Percentiles rank a stretch among this genome's conserved stretches.
Evolutionary conservation across 53 echinoderm and acorn worm genomes (phyloP).

Genomic region (Holothuria leucospilota): DNA sequence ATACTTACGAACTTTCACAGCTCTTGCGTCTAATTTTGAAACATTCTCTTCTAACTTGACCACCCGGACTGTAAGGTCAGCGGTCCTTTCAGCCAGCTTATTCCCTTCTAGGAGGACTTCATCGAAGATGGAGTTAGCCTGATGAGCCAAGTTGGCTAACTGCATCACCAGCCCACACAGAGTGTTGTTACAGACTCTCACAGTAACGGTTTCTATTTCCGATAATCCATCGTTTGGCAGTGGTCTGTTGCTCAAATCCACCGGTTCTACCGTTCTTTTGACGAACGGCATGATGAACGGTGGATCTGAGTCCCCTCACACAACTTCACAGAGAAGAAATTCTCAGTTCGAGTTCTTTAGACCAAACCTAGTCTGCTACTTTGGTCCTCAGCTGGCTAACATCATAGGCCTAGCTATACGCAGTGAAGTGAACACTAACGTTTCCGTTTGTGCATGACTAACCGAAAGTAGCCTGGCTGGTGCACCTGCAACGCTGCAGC

Average conservation of each 20-base stretch:
- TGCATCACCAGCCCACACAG: conserved; percentile 91
- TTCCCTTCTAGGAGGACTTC: conserved; percentile 80
- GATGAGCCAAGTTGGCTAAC: conserved; percentile 84
- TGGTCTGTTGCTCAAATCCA: conserved; percentile 79
- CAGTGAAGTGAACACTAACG: background rate
- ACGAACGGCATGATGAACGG: conserved; percentile 91
- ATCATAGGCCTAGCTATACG: too few relatives aligned
- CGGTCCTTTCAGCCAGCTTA: conserved; percentile 75
- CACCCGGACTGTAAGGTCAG: conserved; percentile 59
- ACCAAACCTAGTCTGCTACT: too few relatives aligned
- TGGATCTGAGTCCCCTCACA: conserved; percentile 18
- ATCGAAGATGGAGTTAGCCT: conserved; percentile 89
- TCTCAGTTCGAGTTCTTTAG: background rate
- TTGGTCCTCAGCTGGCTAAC: background rate
- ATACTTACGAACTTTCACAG: conserved; percentile 98
- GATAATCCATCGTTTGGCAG: conserved; percentile 79
- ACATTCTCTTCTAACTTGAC: conserved; percentile 74
- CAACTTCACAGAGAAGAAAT: too few relatives aligned
- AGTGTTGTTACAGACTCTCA: conserved; percentile 73
- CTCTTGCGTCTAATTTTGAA: conserved; percentile 84
- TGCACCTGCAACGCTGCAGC: too few relatives aligned
- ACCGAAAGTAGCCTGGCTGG: too few relatives aligned
- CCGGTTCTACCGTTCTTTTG: conserved; percentile 86
- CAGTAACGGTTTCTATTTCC: conserved; percentile 86
- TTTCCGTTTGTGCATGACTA: background rate